Evolutionary conservation across 2,888 invertebrate genomes (phyloP), one percentile per base, ranked within the genome.

Genomic region (Bursaphelenchus okinawaensis): DNA sequence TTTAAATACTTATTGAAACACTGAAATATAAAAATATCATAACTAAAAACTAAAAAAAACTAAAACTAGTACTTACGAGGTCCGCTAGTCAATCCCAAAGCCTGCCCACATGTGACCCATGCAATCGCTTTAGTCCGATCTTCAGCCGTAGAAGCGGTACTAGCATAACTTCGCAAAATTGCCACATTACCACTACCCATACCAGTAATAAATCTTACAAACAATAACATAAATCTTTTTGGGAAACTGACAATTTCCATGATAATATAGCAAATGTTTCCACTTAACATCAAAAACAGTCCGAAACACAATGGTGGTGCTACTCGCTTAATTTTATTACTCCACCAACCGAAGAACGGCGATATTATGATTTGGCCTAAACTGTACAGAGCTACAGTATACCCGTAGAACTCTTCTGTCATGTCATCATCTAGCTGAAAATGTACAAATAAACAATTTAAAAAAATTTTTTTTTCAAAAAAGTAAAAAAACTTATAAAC

Each of bases 301-400:
- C 69, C 69, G n/a, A 78, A 72, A 20, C 74, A 68, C 23, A 84
- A 67, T 0, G 83, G 83, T 29, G 77, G 73, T 24, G 77, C 65
- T 56, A 75, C 77, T 24, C 65, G 71, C 6, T 68, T 63, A 6
- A 76, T 63, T 4, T 59, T 54, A 67, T 79, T 82, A 26, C 79
- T 75, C 81, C 81, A 80, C 23, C 67, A 73, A 6, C 83, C 83
- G 64, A 84, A 83, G 4, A 79, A 27, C 1, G 83, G 83, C 1
- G 82, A 82, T 7, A 82, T 81, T n/a, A 83, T 56, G 24, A 84
- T 76, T 70, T 84, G 84, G 7, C 84, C 84, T 7, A 84, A 52
- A 54, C 83, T 83, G 70, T 82, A 84, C 0, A 79, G 72, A 4
- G 84, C 83, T 0, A 84, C 82, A 16, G 83, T 82, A 79, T 82